phyloP scores from a whole-genome alignment of 2,113 vertebrate species.

The Atrichornis clamosus region DNA sequence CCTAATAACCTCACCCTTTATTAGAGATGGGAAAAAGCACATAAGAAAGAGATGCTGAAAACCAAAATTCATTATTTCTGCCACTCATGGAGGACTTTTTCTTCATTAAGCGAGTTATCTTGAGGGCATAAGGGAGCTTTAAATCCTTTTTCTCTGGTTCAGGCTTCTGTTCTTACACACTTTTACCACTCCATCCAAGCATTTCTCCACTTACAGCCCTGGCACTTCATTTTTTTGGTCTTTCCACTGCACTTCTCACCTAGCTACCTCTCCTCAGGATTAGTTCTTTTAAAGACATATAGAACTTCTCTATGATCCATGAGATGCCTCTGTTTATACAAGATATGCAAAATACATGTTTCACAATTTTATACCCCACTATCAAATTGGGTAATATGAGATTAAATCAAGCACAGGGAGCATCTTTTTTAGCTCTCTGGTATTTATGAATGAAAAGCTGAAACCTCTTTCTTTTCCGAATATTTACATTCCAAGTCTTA shows the following conservation, averaged over 20 bases:
- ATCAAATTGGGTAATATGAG: background rate
- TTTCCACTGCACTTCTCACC: background rate
- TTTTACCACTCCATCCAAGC: background rate
- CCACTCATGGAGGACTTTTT: constrained; percentile 20
- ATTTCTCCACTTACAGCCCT: background rate
- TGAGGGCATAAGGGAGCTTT: constrained; percentile 15
- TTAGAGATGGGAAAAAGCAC: constrained; percentile 10
- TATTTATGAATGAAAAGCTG: background rate
- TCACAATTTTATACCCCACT: background rate
- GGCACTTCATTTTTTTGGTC: background rate
- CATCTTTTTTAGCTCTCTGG: background rate
- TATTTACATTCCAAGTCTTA: background rate
- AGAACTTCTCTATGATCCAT: background rate
- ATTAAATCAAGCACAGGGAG: background rate
- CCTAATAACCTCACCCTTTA: constrained; percentile 36
- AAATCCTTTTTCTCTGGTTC: constrained; percentile 5
- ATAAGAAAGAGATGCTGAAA: constrained; percentile 32
- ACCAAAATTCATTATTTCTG: constrained; percentile 44
- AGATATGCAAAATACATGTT: background rate
- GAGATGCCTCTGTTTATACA: background rate
- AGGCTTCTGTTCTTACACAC: background rate
- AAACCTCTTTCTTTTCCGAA: background rate
- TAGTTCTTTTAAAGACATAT: background rate
- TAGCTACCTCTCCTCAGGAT: background rate
- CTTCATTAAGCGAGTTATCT: background rate